These are phyloP conservation scores for Ceratoteleas bidentatus DNA, from an alignment of 1,140 invertebrate species.

Conservation along the genomic window DNA sequence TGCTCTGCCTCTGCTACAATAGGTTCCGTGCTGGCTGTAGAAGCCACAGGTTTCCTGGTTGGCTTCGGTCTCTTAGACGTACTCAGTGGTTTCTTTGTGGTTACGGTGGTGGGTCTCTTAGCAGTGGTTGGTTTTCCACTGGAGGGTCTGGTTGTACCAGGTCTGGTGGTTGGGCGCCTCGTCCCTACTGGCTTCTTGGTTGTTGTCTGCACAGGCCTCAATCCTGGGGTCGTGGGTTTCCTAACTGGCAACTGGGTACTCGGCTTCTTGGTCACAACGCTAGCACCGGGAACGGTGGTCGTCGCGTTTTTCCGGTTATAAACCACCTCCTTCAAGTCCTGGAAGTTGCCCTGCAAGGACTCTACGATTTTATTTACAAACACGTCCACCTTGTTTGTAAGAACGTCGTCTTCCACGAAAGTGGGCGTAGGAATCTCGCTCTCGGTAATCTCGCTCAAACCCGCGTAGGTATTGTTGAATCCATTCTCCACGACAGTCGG, in stretches of 20 bases:
- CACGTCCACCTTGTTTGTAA: constrained; percentile 89
- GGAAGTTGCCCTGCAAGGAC: constrained; percentile 90
- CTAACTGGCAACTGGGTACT: constrained; percentile 65
- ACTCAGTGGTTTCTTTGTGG: constrained; percentile 75
- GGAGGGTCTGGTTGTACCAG: background rate
- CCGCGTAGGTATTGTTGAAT: constrained; percentile 82
- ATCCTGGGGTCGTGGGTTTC: constrained; percentile 69
- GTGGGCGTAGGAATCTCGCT: constrained; percentile 87
- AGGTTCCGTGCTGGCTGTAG: constrained; percentile 39
- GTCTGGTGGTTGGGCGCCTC: constrained; percentile 65
- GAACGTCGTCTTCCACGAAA: constrained; percentile 87
- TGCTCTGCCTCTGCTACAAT: constrained; percentile 46
- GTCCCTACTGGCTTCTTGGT: constrained; percentile 67
- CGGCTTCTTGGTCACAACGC: constrained; percentile 71
- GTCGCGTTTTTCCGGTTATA: constrained; percentile 82
- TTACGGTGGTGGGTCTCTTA: constrained; percentile 70
- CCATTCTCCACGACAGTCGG: constrained; percentile 79
- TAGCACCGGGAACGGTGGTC: constrained; percentile 52
- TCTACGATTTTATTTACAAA: constrained; percentile 92
- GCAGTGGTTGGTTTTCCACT: constrained; percentile 9
- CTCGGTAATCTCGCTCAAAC: constrained; percentile 80
- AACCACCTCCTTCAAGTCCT: constrained; percentile 89
- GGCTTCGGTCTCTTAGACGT: constrained; percentile 73
- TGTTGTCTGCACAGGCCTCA: constrained; percentile 36
- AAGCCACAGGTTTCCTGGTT: constrained; percentile 68